phyloP scores from a whole-genome alignment of 2,797 vertebrate genomes.

The Acestrorhynchus altus region DNA sequence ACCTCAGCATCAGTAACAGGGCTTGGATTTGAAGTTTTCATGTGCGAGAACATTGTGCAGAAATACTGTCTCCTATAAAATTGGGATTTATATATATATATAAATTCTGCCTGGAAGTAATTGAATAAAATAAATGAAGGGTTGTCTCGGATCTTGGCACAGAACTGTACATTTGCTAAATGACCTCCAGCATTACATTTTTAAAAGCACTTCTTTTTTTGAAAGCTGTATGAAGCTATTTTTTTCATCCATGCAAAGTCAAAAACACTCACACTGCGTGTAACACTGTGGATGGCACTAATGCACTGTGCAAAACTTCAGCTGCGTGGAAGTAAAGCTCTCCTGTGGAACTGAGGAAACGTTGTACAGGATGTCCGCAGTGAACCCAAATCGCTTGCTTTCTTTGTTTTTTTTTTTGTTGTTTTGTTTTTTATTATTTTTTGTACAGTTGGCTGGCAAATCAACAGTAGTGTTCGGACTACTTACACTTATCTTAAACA shows the following conservation, averaged over 20 bases:
- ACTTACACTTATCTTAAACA: background rate
- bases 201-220: background rate
- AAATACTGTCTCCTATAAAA: no score
- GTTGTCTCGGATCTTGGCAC: no score
- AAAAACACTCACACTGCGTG: background rate
- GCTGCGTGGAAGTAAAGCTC: background rate
- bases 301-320: conserved; percentile 27
- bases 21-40: no score
- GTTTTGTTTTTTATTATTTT: no score
- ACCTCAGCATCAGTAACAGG: no score
- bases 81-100: no score
- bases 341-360: background rate
- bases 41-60: no score
- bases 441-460: background rate
- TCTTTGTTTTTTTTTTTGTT: no score
- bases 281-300: conserved; percentile 37
- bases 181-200: background rate
- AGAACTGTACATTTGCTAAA: no score
- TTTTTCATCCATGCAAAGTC: background rate
- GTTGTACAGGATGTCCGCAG: background rate
- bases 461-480: background rate
- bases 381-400: background rate
- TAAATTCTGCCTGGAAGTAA: no score
- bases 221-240: background rate
- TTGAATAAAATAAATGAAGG: no score